Conservation (phyloP, 1,140 invertebrate species). For the Cyphomyrmex costatus region DNA sequence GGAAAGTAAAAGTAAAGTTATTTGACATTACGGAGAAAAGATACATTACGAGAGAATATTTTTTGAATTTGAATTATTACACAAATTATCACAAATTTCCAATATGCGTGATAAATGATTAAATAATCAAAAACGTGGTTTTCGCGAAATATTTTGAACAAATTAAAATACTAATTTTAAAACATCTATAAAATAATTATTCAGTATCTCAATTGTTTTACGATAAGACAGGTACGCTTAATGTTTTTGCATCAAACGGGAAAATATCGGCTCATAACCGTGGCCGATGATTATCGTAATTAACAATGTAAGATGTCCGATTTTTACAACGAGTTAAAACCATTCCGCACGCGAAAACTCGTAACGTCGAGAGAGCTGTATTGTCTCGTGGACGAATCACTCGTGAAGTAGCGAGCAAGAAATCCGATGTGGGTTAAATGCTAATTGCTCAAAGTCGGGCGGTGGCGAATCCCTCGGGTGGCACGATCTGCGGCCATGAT, state of each 20-base stretch:
- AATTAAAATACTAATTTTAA: not conserved
- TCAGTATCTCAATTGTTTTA: not conserved
- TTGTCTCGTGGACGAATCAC: slow-evolving; percentile 68
- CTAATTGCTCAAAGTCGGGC: slow-evolving; percentile 76
- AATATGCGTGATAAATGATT: not conserved
- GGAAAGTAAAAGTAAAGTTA: not conserved
- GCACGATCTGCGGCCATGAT: slow-evolving; percentile 71
- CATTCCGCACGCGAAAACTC: slow-evolving; percentile 15
- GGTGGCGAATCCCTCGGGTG: slow-evolving; percentile 49
- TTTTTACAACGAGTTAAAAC: slow-evolving; percentile 1
- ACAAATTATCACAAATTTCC: not conserved
- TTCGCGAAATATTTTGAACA: not conserved
- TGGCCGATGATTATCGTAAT: slow-evolving; percentile 3
- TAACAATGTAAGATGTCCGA: not conserved
- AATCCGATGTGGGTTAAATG: slow-evolving; percentile 81
- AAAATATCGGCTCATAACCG: not conserved
- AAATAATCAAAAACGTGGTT: not conserved
- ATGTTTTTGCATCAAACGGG: not conserved
- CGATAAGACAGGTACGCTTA: not conserved
- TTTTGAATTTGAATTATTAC: too few species aligned
- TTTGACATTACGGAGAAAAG: not conserved
- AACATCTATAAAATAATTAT: not conserved
- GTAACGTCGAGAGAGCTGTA: slow-evolving; percentile 31
- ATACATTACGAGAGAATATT: not conserved
- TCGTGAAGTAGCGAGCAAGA: slow-evolving; percentile 69